phyloP scores from a whole-genome alignment of 2,113 vertebrate species.

The Cervus canadensis region DNA sequence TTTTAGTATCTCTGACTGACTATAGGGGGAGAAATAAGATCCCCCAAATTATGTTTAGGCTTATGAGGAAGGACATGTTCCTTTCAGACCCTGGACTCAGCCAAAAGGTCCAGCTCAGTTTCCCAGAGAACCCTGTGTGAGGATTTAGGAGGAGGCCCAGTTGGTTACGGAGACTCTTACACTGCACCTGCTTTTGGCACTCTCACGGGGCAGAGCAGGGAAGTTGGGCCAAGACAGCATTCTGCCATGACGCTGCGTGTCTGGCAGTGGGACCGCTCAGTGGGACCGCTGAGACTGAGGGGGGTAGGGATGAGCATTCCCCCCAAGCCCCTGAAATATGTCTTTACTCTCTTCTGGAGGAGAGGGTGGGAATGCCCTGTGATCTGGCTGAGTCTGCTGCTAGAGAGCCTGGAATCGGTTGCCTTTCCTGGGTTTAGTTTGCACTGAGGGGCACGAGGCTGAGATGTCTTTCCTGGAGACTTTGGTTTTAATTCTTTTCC shows the following conservation, averaged over 20 bases:
- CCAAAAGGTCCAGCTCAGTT: not conserved
- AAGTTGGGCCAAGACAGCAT: too few relatives aligned
- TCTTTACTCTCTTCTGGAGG: not conserved
- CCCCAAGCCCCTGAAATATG: accelerated
- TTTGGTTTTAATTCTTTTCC: not conserved
- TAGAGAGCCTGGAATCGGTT: too few relatives aligned
- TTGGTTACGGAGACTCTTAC: not conserved
- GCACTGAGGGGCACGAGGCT: accelerated
- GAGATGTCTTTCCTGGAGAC: not conserved
- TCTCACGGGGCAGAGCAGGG: not conserved
- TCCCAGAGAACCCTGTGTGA: not conserved
- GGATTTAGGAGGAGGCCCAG: not conserved
- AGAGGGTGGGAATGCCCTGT: not conserved
- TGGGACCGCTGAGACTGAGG: not conserved
- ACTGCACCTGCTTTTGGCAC: accelerated
- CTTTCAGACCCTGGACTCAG: not conserved
- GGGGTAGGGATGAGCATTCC: not conserved
- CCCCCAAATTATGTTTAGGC: not conserved
- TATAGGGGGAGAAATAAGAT: not conserved
- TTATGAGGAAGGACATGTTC: not conserved
- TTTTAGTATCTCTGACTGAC: not conserved
- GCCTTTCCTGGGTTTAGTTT: not conserved
- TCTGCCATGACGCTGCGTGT: not conserved
- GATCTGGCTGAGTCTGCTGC: not conserved
- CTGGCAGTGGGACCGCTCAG: not conserved